Base-by-base conservation (phyloP, 2,113 vertebrate species). In the Sturnira hondurensis region DNA sequence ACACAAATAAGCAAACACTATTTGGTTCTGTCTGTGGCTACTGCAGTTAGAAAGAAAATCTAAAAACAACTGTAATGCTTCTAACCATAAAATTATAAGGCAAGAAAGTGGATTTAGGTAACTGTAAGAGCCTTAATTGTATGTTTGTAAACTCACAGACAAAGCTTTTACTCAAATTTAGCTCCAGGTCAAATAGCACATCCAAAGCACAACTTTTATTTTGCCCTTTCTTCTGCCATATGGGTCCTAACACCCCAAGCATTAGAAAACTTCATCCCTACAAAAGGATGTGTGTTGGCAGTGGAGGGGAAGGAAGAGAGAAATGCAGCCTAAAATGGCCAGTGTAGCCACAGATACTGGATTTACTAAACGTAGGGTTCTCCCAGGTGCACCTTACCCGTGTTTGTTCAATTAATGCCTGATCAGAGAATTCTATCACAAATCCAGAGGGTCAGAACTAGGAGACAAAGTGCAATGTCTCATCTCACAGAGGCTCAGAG, bases 1-100 rank as follows among this genome's bases (percentile, higher is more conserved):
- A 98, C 97, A 97, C 96, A 98, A 98, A 98, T 99, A 99, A 99
- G 99, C 98, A 99, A 99, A 98, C 98, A 99, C 98, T 97, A 97
- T 98, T 98, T 91, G 26, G 78, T 96, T 98, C 91, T 58, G 3
- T 98, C 95, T 97, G 83, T 97, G 95, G 95, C 94, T 97, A 95
- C 94, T 89, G 89, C 82, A 98, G 97, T 98, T 98, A 99, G 98
- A 98, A 97, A 95, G 96, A 97, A 98, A 98, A 98, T 98, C 97
- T 97, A 98, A 97, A 99, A 99, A 97, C 98, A 99, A 99, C 98
- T 98, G 96, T 97, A 98, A 99, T 96, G 97, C 93, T 98, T 94
- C 98, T 97, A 98, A 98, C 98, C 98, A 98, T 98, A 96, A 99
- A 99, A 99, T 99, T 99, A 98, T 98, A 99, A 98, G 97, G 98